Evolutionary conservation across 2,888 invertebrate species (phyloP).

Genomic region (Sarcophaga caerulescens): DNA sequence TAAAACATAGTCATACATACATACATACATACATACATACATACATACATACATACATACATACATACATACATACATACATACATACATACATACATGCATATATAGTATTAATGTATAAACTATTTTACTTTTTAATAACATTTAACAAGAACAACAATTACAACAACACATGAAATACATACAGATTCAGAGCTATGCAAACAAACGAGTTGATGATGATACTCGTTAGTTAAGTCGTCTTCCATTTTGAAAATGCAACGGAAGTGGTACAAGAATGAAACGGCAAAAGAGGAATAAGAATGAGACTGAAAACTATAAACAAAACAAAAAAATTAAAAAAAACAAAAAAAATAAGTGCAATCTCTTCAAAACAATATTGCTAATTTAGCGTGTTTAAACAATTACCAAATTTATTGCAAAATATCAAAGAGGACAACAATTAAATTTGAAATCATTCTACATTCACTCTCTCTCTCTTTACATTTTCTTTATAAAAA

Average conservation of each 20-base stretch:
- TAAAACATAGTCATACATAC: background rate
- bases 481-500: too few species aligned
- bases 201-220: conserved; percentile 15
- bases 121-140: conserved; percentile 40
- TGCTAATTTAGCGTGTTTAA: background rate
- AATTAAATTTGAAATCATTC: too few species aligned
- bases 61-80: background rate
- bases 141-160: conserved; percentile 39
- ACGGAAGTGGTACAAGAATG: background rate
- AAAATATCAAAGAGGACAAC: too few species aligned
- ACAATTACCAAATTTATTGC: background rate
- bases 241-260: background rate
- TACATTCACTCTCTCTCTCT: too few species aligned
- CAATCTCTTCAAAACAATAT: background rate
- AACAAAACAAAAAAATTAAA: background rate
- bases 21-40: background rate
- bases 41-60: background rate
- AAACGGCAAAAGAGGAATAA: background rate
- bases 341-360: background rate
- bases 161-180: conserved; percentile 30
- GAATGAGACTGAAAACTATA: background rate
- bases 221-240: conserved; percentile 1
- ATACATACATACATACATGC: background rate
- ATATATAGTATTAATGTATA: background rate
- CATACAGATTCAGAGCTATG: background rate